Base-by-base conservation (phyloP, 2,113 vertebrate species). In the Tonatia bakeri region DNA sequence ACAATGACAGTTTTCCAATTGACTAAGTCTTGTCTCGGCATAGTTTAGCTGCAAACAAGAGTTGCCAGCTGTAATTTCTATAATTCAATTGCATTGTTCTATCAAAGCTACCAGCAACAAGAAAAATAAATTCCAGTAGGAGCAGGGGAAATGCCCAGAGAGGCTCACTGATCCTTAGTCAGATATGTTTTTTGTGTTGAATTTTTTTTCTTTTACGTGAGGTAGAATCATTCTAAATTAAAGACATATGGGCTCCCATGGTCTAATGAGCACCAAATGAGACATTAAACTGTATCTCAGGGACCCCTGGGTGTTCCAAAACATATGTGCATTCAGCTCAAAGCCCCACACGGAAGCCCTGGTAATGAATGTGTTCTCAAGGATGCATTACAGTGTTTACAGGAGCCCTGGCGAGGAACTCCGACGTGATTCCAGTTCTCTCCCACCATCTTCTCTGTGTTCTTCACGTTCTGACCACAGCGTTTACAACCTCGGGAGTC, bases 1-100 rank as follows among this genome's bases (percentile, higher is more conserved):
- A 40, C 99, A 99, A 56, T 99, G 99, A 98, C 99, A 99, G 94
- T 98, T 99, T 98, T 99, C 99, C 98, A 99, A 95, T n/a, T 99
- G 99, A 98, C 98, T 99, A 96, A 99, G 99, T 70, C 99, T 99
- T 36, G 99, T 99, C 98, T 99, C 99, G 31, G 99, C 99, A 95
- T 99, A 99, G 98, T 99, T 99, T 97, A 99, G 94, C 99, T 99
- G 98, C 31, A 97, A 98, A 97, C 90, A 95, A 98, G 97, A 98
- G 80, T 73, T 80, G 97, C 52, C 73, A 87, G 40, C 90, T 98
- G 77, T 98, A 96, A 98, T 94, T 97, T 97, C 85, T 96, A 47
- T 89, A 95, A 97, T 96, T 95, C 69, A 87, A 77, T 67, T 69
- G 95, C 20, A 84, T 3, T 0, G 33, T 79, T 94, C 88, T 95